Conservation (phyloP, 2,797 vertebrate genomes). For the Scomberomorus guttatus region DNA sequence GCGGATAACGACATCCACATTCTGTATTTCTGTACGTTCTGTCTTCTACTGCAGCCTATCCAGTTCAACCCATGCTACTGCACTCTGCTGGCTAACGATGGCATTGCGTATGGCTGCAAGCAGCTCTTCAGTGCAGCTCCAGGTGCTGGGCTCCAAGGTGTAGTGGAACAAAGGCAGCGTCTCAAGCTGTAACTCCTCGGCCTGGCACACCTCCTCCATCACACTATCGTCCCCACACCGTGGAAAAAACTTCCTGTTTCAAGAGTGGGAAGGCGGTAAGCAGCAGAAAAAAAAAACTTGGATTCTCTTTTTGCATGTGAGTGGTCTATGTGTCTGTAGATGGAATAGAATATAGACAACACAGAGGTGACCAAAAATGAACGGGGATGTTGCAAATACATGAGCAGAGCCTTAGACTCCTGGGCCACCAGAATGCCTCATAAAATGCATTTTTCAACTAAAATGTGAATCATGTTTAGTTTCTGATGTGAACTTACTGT, state of each 20-base stretch:
- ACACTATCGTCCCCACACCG: conserved; percentile 74
- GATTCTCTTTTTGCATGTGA: background rate
- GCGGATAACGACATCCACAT: background rate
- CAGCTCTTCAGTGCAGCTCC: conserved; percentile 86
- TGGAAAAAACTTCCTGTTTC: conserved; percentile 83
- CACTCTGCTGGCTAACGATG: conserved; percentile 83
- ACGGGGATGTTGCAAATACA: too few relatives aligned
- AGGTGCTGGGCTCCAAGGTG: conserved; percentile 80
- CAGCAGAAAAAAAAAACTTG: background rate
- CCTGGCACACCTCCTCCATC: conserved; percentile 83
- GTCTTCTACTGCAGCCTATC: conserved; percentile 76
- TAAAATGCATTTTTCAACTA: too few relatives aligned
- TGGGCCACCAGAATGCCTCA: too few relatives aligned
- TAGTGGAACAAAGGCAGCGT: conserved; percentile 81
- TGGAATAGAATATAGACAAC: background rate
- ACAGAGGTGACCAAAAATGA: too few relatives aligned
- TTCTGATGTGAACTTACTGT: background rate
- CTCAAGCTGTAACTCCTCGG: conserved; percentile 86
- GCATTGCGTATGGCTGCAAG: conserved; percentile 74
- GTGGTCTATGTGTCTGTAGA: background rate
- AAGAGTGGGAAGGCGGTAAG: background rate
- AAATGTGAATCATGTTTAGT: background rate
- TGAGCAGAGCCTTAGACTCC: too few relatives aligned
- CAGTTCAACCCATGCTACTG: conserved; percentile 83
- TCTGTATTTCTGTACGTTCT: background rate